Base-by-base conservation (phyloP, 2,888 invertebrate species). In the Nowickia ferox region DNA sequence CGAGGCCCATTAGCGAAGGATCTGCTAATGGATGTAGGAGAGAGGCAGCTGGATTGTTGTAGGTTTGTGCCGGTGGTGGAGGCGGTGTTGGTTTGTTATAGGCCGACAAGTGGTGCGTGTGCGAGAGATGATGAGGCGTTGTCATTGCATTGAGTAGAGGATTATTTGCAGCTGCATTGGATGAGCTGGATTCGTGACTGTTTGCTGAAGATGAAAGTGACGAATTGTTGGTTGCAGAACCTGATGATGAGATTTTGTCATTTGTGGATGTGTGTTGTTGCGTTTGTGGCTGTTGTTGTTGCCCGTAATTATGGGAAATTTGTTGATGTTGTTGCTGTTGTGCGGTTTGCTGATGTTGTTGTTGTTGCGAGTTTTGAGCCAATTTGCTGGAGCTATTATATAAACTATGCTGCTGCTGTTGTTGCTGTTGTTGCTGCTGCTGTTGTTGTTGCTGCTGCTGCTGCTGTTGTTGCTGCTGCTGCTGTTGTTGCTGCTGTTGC, bases 31-130 rank as follows among this genome's bases (percentile, higher is more conserved):
- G 88, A 82, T 92, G 92, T 85, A 92, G 88, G 48, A 92, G 42
- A 0, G 89, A 88, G 9, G 89, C 84, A 9, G 89, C 88, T 13
- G 90, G 90, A 66, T 91, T 91, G 85, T 91, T 92, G 84, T 91
- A 92, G 74, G 91, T 91, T 38, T 92, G 91, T 11, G 91, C 89
- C 6, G 91, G 89, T 10, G 91, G 90, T 22, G 91, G 90, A 5
- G 89, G 87, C 3, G 91, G 90, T 9, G 91, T 90, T 0, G 91
- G 91, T 71, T 91, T 91, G 22, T 92, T 92, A 87, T 92, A 92
- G 22, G 91, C 90, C 17, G 92, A 90, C 80, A 92, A 83, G 59
- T 92, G 92, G 75, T 92, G 91, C n/a, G 91, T 88, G 44, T 91
- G 91, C 40, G 90, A 88, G n/a, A 91, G 89, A 87, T 91, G 91